Conservation (phyloP, 2,113 vertebrate species). For the Burhinus bistriatus region DNA sequence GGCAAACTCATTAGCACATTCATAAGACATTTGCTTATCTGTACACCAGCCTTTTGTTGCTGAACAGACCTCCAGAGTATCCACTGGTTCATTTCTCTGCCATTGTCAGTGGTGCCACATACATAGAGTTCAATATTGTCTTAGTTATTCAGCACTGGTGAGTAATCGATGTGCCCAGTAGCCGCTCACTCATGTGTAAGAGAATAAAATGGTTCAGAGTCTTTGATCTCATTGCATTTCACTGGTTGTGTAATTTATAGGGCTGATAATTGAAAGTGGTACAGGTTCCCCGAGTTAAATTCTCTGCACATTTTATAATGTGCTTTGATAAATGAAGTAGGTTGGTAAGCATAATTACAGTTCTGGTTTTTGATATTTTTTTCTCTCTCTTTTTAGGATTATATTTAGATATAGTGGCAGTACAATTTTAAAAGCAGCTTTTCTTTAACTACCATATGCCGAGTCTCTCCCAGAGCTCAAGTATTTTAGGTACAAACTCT, state of each 20-base stretch:
- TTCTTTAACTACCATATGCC: constrained; percentile 22
- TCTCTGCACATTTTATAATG: constrained; percentile 8
- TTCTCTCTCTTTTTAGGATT: background rate
- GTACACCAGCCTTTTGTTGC: background rate
- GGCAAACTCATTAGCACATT: constrained; percentile 39
- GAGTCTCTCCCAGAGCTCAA: constrained; percentile 5
- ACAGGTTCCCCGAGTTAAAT: background rate
- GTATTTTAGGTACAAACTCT: background rate
- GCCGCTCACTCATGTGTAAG: constrained; percentile 28
- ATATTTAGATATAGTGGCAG: constrained; percentile 46
- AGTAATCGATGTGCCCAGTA: constrained; percentile 37
- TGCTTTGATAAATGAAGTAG: constrained; percentile 32
- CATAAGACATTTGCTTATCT: constrained; percentile 41
- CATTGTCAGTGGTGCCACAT: background rate
- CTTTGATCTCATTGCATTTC: constrained; percentile 63
- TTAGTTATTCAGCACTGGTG: constrained; percentile 41
- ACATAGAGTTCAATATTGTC: background rate
- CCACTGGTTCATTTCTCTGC: constrained; percentile 5
- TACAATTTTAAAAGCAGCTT: constrained; percentile 20
- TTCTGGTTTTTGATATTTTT: background rate
- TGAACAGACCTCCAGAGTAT: background rate
- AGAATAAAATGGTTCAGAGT: constrained; percentile 46
- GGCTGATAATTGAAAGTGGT: constrained; percentile 27
- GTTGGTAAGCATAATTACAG: constrained; percentile 34
- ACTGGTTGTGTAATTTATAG: constrained; percentile 50